Conservation (phyloP, 2,113 vertebrate genomes). For the Brachirus orientalis region DNA sequence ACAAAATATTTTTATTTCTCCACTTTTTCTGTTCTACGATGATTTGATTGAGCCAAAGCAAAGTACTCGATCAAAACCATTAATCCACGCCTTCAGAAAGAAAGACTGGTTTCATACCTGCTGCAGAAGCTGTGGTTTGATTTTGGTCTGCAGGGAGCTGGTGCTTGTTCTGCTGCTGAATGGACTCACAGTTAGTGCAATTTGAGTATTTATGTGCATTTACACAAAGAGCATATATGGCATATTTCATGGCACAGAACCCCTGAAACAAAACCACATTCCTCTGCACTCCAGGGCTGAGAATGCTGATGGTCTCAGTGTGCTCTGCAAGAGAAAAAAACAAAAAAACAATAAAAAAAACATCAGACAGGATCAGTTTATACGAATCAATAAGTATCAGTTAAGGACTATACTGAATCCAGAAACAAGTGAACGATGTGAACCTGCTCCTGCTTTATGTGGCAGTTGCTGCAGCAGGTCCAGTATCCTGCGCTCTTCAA, state of each 20-base stretch:
- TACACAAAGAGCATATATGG: constrained; percentile 91
- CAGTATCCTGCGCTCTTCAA: constrained; percentile 88
- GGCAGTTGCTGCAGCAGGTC: constrained; percentile 87
- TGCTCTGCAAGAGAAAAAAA: constrained; percentile 53
- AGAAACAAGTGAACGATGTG: neutral
- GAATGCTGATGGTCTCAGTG: constrained; percentile 23
- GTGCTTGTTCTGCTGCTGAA: constrained; percentile 33
- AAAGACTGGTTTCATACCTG: constrained; percentile 46
- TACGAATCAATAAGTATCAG: neutral
- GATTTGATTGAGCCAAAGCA: too few relatives aligned
- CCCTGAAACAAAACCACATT: constrained; percentile 89
- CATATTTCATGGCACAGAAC: constrained; percentile 96
- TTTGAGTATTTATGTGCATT: constrained; percentile 82
- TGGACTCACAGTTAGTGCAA: constrained; percentile 76
- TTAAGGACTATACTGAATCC: neutral
- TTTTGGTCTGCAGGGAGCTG: constrained; percentile 27
- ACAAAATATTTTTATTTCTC: too few relatives aligned
- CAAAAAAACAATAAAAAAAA: neutral
- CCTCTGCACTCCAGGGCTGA: constrained; percentile 75
- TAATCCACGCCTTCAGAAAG: neutral
- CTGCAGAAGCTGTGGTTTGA: constrained; percentile 36
- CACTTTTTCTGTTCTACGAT: too few relatives aligned
- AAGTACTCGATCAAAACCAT: neutral
- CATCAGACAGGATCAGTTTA: neutral
- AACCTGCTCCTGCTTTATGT: constrained; percentile 53